Evolutionary conservation across 2,113 vertebrate genomes (phyloP).

Genomic region (Pyxicephalus adspersus): DNA sequence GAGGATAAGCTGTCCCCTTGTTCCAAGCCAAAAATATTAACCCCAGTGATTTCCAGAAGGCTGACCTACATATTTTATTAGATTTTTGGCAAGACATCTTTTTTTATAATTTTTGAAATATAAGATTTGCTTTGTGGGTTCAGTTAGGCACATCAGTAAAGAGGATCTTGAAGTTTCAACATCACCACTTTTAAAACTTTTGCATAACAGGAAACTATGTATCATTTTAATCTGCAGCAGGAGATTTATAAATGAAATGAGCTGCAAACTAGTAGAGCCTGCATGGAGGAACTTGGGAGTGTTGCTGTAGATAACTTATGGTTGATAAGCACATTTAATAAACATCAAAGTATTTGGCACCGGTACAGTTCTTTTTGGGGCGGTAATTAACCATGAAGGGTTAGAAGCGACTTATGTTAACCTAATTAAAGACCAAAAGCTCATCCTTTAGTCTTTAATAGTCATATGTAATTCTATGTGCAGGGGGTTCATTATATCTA

Average conservation of each 20-base stretch:
- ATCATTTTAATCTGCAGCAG: not conserved
- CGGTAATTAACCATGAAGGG: no score
- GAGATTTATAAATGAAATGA: not conserved
- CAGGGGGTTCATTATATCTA: no score
- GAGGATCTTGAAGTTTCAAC: not conserved
- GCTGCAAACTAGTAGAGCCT: not conserved
- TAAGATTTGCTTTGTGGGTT: not conserved
- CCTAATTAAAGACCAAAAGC: no score
- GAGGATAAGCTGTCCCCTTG: not conserved
- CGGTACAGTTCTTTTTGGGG: no score
- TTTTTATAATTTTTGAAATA: not conserved
- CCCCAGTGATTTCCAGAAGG: not conserved
- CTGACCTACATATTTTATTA: conserved; percentile 4
- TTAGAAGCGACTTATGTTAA: no score
- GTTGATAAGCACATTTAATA: not conserved
- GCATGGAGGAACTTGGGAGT: not conserved
- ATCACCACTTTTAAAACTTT: not conserved
- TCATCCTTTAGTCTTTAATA: no score
- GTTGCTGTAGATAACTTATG: not conserved
- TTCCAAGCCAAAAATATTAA: conserved; percentile 20
- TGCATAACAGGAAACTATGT: not conserved
- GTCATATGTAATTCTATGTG: no score
- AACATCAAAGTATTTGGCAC: no score
- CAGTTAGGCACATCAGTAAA: not conserved
- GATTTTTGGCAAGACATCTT: not conserved